Percentiles rank a stretch among this genome's conserved stretches.
These are phyloP conservation scores for Hirtodrosophila trivittata DNA, from an alignment of 2,888 invertebrate genomes.

Conservation along the genomic window DNA sequence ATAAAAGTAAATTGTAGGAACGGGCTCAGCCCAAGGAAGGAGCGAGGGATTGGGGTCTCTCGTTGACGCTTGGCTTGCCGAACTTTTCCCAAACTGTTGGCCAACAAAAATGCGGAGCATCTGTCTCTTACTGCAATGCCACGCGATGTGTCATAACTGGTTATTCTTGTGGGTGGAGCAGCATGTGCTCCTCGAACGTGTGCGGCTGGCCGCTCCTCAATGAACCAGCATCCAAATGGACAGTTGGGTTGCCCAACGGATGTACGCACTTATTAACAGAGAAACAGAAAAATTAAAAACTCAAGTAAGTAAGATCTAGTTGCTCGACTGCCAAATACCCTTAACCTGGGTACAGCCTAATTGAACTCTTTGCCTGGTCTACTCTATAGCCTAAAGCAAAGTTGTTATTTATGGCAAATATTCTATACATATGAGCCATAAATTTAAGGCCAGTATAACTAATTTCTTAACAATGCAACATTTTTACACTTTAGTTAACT, in stretches of 20 bases:
- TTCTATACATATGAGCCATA: too few species aligned
- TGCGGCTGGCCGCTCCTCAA: constrained; percentile 39
- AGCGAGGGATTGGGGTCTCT: not conserved
- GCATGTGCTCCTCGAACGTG: constrained; percentile 13
- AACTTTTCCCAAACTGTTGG: constrained; percentile 20
- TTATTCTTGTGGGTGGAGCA: constrained; percentile 28
- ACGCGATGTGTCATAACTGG: constrained; percentile 38
- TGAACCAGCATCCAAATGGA: constrained; percentile 39
- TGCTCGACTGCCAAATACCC: too few species aligned
- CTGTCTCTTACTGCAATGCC: constrained; percentile 21
- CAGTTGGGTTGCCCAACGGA: constrained; percentile 29
- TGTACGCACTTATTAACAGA: constrained; percentile 30
- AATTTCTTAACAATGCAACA: too few species aligned
- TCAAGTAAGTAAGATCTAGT: constrained; percentile 42
- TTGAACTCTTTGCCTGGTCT: too few species aligned
- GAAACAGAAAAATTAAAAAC: constrained; percentile 14
- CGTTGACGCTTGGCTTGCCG: constrained; percentile 4
- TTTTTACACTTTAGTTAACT: too few species aligned
- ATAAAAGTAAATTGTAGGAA: constrained; percentile 37
- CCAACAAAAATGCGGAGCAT: constrained; percentile 24
- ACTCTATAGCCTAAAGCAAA: too few species aligned
- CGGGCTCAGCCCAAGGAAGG: not conserved
- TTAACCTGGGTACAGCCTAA: too few species aligned
- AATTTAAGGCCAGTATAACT: too few species aligned
- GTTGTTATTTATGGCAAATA: too few species aligned